phyloP scores from a whole-genome alignment of 2,797 vertebrate species.

The Poecilia wingei region DNA sequence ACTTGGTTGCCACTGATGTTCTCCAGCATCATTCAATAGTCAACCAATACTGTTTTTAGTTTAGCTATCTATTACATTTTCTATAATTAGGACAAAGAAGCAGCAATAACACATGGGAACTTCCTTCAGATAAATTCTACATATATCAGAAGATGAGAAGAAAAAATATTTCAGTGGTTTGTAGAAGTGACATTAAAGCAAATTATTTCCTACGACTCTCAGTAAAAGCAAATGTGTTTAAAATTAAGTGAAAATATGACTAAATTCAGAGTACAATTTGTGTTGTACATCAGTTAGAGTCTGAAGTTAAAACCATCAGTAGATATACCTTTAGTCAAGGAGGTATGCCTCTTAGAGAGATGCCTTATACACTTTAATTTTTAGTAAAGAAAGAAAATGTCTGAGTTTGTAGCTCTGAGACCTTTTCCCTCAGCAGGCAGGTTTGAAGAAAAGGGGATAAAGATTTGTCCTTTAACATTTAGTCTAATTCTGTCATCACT shows the following conservation, averaged over 20 bases:
- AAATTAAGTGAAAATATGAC: not conserved
- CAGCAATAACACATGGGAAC: not conserved
- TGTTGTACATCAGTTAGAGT: not conserved
- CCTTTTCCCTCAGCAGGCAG: no score
- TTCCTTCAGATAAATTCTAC: not conserved
- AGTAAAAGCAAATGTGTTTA: not conserved
- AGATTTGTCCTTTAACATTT: not conserved
- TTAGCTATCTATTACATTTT: not conserved
- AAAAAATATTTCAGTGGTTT: not conserved
- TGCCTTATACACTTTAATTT: not conserved
- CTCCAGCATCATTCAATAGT: not conserved
- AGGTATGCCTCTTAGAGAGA: not conserved
- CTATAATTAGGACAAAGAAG: not conserved
- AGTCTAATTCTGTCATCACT: not conserved
- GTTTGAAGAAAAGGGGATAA: not conserved
- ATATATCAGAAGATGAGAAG: not conserved
- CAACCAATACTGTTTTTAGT: not conserved
- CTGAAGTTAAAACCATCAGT: not conserved
- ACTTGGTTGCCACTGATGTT: not conserved
- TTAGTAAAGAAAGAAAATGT: not conserved
- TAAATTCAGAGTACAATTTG: not conserved
- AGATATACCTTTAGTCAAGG: not conserved
- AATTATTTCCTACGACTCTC: not conserved
- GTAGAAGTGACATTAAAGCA: not conserved
- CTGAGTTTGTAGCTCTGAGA: not conserved